Base-by-base conservation (phyloP, 2,888 invertebrate species). In the Ephialtes manifestator region DNA sequence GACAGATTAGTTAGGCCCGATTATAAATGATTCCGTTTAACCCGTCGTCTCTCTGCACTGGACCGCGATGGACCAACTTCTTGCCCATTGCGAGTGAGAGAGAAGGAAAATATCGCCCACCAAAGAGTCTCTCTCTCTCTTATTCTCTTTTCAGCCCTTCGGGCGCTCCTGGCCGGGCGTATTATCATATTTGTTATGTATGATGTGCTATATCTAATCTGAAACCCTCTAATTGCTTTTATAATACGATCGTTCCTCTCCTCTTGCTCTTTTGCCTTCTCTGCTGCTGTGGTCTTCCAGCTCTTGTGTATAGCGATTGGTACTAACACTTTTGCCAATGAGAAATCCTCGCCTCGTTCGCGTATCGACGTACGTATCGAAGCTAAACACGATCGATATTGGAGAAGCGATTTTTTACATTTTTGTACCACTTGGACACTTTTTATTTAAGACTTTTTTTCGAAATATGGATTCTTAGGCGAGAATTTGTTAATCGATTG, bases 1-100 rank as follows among this genome's bases (percentile, higher is more conserved):
- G 95, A 95, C 95, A 95, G 95, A 95, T 95, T 95, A 95, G 95
- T 95, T 95, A 95, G 95, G 93, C 94, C 94, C 94, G 95, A 95
- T 95, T 95, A 95, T 95, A 95, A 95, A 95, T 95, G 95, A 95
- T 95, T 95, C 94, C 95, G 95, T 95, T 95, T 95, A 95, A 95
- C 95, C 95, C 94, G 94, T 89, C 92, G 81, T 71, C 77, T 79
- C 77, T 81, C 68, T 65, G 51, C 84, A 84, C 86, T 53, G 87
- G 84, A 60, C 78, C 67, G 84, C 68, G 80, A 80, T 84, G 78
- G 68, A 68, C 51, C 53, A 51, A 11, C 1, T 24, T 43, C 28
- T 4, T 39, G 55, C 55, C 53, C 28, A 53, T 48, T 35, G 35
- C 18, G 71, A 53, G 55, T 31, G 39, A 71, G 68, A 72, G 71